phyloP scores from a whole-genome alignment of 2,888 invertebrate genomes.

The Limnephilus lunatus region DNA sequence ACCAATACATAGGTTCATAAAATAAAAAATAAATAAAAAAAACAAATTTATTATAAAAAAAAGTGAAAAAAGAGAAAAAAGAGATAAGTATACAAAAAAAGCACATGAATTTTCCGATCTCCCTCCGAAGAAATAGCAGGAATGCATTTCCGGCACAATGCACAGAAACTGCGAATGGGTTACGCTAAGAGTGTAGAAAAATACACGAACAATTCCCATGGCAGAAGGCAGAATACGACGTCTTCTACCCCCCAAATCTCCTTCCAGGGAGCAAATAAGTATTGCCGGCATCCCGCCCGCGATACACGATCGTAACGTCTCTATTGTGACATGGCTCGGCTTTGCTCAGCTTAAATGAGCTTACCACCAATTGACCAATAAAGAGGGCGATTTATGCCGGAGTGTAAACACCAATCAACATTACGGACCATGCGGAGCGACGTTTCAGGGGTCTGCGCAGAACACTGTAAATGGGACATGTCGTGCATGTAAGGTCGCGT shows the following conservation, averaged over 20 bases:
- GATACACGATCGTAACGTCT: background rate
- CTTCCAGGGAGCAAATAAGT: background rate
- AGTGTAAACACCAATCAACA: conserved; percentile 25
- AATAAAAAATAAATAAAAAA: too few species aligned
- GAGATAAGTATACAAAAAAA: too few species aligned
- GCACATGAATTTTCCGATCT: too few species aligned
- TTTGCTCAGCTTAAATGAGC: background rate
- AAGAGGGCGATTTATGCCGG: conserved; percentile 10
- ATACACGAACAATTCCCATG: background rate
- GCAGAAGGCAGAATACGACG: too few species aligned
- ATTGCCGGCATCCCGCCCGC: background rate
- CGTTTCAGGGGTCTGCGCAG: background rate
- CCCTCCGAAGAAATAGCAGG: too few species aligned
- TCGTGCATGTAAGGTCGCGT: too few species aligned
- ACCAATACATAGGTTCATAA: too few species aligned
- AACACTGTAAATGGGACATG: too few species aligned
- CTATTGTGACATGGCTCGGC: background rate
- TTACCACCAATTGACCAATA: conserved; percentile 27
- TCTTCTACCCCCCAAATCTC: background rate
- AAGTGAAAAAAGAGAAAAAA: too few species aligned
- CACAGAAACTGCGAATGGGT: background rate
- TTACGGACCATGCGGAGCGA: background rate
- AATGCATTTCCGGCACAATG: background rate
- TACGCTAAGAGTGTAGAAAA: background rate
- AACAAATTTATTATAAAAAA: too few species aligned